Conservation (phyloP, 1,140 invertebrate species). For the Caenorhabditis brenneri region DNA sequence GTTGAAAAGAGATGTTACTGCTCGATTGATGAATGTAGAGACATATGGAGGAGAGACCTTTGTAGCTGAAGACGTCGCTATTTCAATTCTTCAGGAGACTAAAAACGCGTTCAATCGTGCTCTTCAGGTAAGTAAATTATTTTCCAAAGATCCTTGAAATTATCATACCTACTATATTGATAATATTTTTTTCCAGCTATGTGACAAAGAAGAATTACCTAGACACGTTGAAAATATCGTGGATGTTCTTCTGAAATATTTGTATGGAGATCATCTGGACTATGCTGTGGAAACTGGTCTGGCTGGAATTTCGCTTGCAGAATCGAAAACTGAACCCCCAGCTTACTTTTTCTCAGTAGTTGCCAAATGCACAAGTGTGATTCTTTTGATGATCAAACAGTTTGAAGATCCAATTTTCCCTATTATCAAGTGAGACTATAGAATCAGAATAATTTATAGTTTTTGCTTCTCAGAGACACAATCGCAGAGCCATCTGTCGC, state of each 20-base stretch:
- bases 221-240: slow-evolving; percentile 83
- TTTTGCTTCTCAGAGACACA: slow-evolving; percentile 78
- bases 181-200: slow-evolving; percentile 79
- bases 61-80: slow-evolving; percentile 92
- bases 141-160: neutral
- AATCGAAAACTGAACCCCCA: slow-evolving; percentile 81
- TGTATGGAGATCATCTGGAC: slow-evolving; percentile 90
- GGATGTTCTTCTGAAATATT: slow-evolving; percentile 83
- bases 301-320: slow-evolving; percentile 84
- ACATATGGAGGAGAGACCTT: slow-evolving; percentile 97
- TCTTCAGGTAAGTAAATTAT: slow-evolving; percentile 1
- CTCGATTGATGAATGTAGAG: slow-evolving; percentile 84
- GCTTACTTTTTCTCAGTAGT: slow-evolving; percentile 93
- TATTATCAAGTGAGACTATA: slow-evolving; percentile 79
- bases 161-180: no score
- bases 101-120: slow-evolving; percentile 78
- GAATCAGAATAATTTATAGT: neutral
- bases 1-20: slow-evolving; percentile 87
- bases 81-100: slow-evolving; percentile 87
- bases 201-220: slow-evolving; percentile 80
- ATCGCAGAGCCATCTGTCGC: slow-evolving; percentile 84
- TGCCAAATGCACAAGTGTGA: slow-evolving; percentile 90
- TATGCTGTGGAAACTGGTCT: slow-evolving; percentile 92
- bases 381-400: slow-evolving; percentile 92
- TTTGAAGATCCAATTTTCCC: slow-evolving; percentile 88